Conservation (phyloP, 1,140 invertebrate genomes). For the Lepidurus packardi region DNA sequence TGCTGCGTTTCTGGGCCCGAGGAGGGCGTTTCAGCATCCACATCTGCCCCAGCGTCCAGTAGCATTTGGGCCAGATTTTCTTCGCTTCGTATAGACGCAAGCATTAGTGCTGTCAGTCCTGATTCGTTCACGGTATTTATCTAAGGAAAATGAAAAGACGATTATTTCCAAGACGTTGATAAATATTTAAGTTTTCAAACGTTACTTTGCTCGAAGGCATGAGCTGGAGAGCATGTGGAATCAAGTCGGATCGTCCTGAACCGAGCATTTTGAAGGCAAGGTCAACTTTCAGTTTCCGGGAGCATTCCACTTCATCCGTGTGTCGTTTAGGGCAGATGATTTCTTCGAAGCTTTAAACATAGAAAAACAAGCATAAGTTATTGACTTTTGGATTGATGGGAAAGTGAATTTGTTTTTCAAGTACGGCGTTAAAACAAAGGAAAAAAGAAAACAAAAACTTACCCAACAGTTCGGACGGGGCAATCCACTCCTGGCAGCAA, state of each 20-base stretch:
- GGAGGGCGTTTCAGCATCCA: slow-evolving; percentile 62
- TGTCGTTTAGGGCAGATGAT: slow-evolving; percentile 45
- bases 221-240: slow-evolving; percentile 67
- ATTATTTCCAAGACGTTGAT: not conserved
- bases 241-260: slow-evolving; percentile 66
- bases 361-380: slow-evolving; percentile 15
- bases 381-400: not conserved
- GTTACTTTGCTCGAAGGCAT: slow-evolving; percentile 62
- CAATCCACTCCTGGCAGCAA: slow-evolving; percentile 82
- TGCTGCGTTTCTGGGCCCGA: slow-evolving; percentile 62
- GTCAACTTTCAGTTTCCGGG: slow-evolving; percentile 61
- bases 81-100: slow-evolving; percentile 70
- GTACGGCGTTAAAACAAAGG: not conserved
- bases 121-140: slow-evolving; percentile 69
- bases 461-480: slow-evolving; percentile 63
- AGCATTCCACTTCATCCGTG: slow-evolving; percentile 53
- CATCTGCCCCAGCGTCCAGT: slow-evolving; percentile 69
- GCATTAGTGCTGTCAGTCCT: slow-evolving; percentile 74
- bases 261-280: slow-evolving; percentile 73
- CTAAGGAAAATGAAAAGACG: slow-evolving; percentile 34
- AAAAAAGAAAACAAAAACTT: slow-evolving; percentile 34
- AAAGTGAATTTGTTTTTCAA: not conserved
- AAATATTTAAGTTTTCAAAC: not conserved
- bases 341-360: slow-evolving; percentile 48
- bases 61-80: slow-evolving; percentile 62